phyloP scores from a whole-genome alignment of 2,888 invertebrate species.

The Anticlea derivata region DNA sequence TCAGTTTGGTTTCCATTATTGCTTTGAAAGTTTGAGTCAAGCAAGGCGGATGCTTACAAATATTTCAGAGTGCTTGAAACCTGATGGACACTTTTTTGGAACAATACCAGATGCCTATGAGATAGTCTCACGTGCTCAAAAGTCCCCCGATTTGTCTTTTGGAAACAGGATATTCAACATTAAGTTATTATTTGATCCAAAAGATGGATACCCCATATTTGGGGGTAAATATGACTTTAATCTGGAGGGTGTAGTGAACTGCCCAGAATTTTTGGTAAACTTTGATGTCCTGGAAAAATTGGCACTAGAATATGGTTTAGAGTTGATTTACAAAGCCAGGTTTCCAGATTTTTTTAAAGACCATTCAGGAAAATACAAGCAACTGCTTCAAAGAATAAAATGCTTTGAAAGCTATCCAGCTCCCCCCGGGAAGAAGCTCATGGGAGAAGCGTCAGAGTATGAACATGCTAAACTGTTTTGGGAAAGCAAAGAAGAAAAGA shows the following conservation, averaged over 20 bases:
- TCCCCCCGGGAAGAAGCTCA: conserved; percentile 74
- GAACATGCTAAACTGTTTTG: conserved; percentile 87
- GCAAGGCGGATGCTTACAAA: conserved; percentile 97
- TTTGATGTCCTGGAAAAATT: conserved; percentile 92
- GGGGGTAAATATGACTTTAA: conserved; percentile 98
- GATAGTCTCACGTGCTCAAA: conserved; percentile 90
- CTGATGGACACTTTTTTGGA: conserved; percentile 98
- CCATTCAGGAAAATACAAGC: conserved; percentile 70
- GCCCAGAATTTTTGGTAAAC: conserved; percentile 98
- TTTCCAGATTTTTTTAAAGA: conserved; percentile 92
- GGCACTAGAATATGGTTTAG: conserved; percentile 88
- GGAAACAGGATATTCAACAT: conserved; percentile 92
- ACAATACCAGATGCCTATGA: conserved; percentile 97
- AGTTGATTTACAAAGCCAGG: conserved; percentile 86
- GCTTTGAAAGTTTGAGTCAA: conserved; percentile 94
- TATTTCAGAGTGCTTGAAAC: conserved; percentile 93
- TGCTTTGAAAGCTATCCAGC: conserved; percentile 93
- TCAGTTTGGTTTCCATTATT: conserved; percentile 99
- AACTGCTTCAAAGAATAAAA: conserved; percentile 89
- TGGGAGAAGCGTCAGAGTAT: conserved; percentile 88
- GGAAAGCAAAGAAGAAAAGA: conserved; percentile 62
- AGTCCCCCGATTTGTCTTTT: conserved; percentile 84
- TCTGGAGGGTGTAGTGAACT: conserved; percentile 97
- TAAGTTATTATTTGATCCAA: conserved; percentile 86
- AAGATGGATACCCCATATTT: conserved; percentile 90